A percentile compares a stretch with the other conserved stretches of the same genome.
Evolutionary conservation across 2,888 invertebrate species (phyloP).

Genomic region (Microctonus brassicae): DNA sequence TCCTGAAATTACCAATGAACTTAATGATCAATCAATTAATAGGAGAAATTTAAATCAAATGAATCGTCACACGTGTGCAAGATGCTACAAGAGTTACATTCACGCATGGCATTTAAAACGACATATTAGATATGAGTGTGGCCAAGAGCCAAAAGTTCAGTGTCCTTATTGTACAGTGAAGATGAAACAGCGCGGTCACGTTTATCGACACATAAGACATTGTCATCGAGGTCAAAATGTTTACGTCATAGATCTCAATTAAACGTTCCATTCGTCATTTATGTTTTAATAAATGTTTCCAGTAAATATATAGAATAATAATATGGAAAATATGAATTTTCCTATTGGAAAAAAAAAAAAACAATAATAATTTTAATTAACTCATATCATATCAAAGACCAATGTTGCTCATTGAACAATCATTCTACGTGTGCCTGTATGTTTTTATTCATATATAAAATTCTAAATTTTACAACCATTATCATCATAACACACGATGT

Average conservation of each 20-base stretch:
- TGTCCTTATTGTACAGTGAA: constrained; percentile 60
- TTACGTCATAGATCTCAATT: constrained; percentile 56
- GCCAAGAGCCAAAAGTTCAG: constrained; percentile 62
- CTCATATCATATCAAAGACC: neutral
- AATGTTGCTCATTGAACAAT: neutral
- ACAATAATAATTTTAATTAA: neutral
- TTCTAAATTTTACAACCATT: neutral
- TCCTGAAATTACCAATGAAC: constrained; percentile 3
- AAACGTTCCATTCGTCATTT: neutral
- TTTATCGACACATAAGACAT: constrained; percentile 59
- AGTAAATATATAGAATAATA: neutral
- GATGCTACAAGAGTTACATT: constrained; percentile 62
- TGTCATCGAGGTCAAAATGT: constrained; percentile 54
- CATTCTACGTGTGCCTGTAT: neutral
- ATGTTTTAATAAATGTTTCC: neutral
- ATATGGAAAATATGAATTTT: neutral
- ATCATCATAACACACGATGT: neutral
- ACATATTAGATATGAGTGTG: constrained; percentile 70
- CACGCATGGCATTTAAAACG: constrained; percentile 62
- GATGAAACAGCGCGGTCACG: constrained; percentile 60
- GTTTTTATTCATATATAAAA: neutral
- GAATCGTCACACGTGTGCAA: constrained; percentile 56
- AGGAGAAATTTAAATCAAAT: constrained; percentile 36
- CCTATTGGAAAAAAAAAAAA: too few relatives aligned
- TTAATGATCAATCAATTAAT: constrained; percentile 25